Evolutionary conservation across 2,113 vertebrate species (phyloP).

Genomic region (Tenebrosternarchus preto): DNA sequence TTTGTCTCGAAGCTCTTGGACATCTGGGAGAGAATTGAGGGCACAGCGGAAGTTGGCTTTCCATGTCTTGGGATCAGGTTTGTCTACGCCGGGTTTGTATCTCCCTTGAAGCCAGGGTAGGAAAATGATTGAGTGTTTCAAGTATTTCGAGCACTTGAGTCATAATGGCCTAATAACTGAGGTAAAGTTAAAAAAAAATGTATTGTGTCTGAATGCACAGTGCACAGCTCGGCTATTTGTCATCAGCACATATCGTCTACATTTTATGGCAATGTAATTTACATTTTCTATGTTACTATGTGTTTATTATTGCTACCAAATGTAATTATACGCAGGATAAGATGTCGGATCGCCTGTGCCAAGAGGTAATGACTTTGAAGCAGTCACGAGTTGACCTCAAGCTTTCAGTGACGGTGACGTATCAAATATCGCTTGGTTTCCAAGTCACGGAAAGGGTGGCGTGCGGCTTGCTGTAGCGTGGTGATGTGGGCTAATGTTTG

Average conservation of each 20-base stretch:
- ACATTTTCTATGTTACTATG: too few relatives aligned
- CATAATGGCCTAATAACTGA: too few relatives aligned
- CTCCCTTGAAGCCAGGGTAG: constrained; percentile 58
- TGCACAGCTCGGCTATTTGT: too few relatives aligned
- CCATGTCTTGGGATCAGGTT: constrained; percentile 80
- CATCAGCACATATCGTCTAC: too few relatives aligned
- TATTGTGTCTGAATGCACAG: too few relatives aligned
- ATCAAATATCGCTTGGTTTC: constrained; percentile 21
- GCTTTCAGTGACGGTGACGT: constrained; percentile 6
- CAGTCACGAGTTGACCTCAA: constrained; percentile 33
- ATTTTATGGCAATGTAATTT: too few relatives aligned
- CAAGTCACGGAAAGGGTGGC: neutral
- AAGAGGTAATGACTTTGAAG: constrained; percentile 11
- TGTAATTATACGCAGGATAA: too few relatives aligned
- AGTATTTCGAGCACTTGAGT: neutral
- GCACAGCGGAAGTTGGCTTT: constrained; percentile 81
- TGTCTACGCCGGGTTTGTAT: constrained; percentile 74
- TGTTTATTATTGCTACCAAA: too few relatives aligned
- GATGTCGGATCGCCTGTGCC: too few relatives aligned
- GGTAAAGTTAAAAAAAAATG: too few relatives aligned
- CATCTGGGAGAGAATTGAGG: constrained; percentile 75
- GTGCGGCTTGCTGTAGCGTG: constrained; percentile 9
- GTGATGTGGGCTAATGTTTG: constrained; percentile 41
- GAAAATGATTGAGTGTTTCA: neutral
- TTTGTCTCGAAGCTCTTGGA: constrained; percentile 74